These are phyloP conservation scores for Protophormia terraenovae DNA, from an alignment of 2,888 invertebrate species.

Conservation along the genomic window DNA sequence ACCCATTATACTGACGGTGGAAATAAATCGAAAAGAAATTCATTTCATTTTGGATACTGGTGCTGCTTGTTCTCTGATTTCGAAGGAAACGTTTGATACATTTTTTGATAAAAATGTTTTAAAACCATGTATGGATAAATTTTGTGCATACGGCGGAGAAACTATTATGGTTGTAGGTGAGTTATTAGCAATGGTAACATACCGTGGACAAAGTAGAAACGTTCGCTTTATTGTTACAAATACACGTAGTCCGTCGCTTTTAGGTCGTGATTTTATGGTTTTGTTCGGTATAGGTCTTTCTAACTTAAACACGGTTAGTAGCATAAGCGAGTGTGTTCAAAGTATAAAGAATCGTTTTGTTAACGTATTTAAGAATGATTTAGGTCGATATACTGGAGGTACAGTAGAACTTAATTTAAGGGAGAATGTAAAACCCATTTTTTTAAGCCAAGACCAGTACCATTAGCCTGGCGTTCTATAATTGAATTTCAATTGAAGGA, in stretches of 20 bases:
- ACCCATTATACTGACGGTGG: background rate
- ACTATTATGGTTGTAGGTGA: background rate
- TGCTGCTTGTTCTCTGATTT: slow-evolving; percentile 44
- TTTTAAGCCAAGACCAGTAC: slow-evolving; percentile 2
- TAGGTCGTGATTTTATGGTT: slow-evolving; percentile 36
- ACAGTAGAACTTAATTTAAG: background rate
- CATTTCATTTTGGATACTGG: slow-evolving; percentile 45
- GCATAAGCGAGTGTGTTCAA: background rate
- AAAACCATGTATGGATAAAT: background rate
- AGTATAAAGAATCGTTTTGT: slow-evolving; percentile 1
- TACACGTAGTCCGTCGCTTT: slow-evolving; percentile 13
- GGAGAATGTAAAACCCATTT: background rate
- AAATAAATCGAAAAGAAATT: background rate
- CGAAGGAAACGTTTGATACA: slow-evolving; percentile 15
- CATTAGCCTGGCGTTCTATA: slow-evolving; percentile 41
- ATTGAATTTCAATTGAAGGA: slow-evolving; percentile 33
- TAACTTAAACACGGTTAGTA: background rate
- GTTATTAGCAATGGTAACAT: slow-evolving; percentile 8
- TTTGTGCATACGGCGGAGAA: slow-evolving; percentile 5
- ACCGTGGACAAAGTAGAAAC: background rate
- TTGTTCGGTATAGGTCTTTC: slow-evolving; percentile 18
- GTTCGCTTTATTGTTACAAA: slow-evolving; percentile 28
- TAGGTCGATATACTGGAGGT: slow-evolving; percentile 15
- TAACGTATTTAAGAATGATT: slow-evolving; percentile 18
- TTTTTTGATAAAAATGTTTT: background rate